These are phyloP conservation scores for Brevimyrus niger DNA, from an alignment of 2,113 vertebrate genomes.

Conservation along the genomic window DNA sequence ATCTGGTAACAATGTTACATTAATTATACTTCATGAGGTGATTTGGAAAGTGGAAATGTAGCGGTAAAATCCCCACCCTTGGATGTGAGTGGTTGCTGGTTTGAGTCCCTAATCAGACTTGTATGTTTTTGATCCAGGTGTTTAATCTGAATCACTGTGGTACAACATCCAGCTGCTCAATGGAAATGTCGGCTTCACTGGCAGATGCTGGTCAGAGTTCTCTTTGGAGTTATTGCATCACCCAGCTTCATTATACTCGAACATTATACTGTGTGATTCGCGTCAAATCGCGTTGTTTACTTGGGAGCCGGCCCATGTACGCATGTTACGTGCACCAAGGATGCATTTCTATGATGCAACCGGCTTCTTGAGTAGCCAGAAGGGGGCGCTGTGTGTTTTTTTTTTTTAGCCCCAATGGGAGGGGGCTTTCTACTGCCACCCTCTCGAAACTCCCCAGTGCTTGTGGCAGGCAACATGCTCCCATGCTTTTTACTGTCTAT, in stretches of 20 bases:
- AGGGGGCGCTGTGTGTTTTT: not conserved
- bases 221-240: not conserved
- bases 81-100: not conserved
- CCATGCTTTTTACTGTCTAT: conserved; percentile 21
- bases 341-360: not conserved
- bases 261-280: not conserved
- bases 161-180: not conserved
- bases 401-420: conserved; percentile 9
- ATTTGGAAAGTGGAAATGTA: not conserved
- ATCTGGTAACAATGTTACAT: not conserved
- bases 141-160: not conserved
- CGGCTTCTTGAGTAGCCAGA: not conserved
- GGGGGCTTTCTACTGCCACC: not conserved
- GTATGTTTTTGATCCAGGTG: not conserved
- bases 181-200: not conserved
- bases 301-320: not conserved
- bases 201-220: not conserved
- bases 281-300: not conserved
- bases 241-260: not conserved
- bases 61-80: not conserved
- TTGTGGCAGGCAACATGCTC: conserved; percentile 23
- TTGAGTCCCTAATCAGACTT: not conserved
- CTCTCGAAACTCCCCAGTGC: conserved; percentile 28
- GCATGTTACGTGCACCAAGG: not conserved
- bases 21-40: not conserved